phyloP scores from a whole-genome alignment of 2,888 invertebrate species.

The Eupelmus urozonus region DNA sequence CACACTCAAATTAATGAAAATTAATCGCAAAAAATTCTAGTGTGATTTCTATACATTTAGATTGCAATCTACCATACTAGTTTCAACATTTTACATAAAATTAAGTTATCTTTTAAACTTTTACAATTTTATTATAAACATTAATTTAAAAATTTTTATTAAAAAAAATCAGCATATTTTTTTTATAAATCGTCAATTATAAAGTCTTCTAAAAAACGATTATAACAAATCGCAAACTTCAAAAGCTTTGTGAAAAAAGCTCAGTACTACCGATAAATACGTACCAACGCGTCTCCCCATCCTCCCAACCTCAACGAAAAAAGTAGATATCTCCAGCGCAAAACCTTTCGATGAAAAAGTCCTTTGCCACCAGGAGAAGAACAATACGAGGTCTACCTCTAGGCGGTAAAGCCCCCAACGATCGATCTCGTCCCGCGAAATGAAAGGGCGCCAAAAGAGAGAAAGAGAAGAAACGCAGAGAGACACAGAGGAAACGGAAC shows the following conservation, averaged over 20 bases:
- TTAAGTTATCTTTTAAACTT: too few species aligned
- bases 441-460: conserved; percentile 21
- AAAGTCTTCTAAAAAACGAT: too few species aligned
- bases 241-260: not conserved
- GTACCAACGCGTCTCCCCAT: not conserved
- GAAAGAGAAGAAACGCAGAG: conserved; percentile 14
- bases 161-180: too few species aligned
- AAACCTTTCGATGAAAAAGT: conserved; percentile 16
- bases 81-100: too few species aligned
- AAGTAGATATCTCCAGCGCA: too few species aligned
- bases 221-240: conserved; percentile 17
- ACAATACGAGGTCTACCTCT: not conserved
- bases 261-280: conserved; percentile 25
- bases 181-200: too few species aligned
- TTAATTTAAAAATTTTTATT: too few species aligned
- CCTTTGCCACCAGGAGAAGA: not conserved
- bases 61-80: too few species aligned
- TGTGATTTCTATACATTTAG: too few species aligned
- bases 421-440: conserved; percentile 29
- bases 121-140: too few species aligned
- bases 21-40: too few species aligned
- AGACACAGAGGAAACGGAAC: conserved; percentile 36
- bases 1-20: too few species aligned
- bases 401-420: not conserved
- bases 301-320: not conserved